Base-by-base conservation (phyloP, 2,888 invertebrate genomes). In the Colostygia pectinataria region DNA sequence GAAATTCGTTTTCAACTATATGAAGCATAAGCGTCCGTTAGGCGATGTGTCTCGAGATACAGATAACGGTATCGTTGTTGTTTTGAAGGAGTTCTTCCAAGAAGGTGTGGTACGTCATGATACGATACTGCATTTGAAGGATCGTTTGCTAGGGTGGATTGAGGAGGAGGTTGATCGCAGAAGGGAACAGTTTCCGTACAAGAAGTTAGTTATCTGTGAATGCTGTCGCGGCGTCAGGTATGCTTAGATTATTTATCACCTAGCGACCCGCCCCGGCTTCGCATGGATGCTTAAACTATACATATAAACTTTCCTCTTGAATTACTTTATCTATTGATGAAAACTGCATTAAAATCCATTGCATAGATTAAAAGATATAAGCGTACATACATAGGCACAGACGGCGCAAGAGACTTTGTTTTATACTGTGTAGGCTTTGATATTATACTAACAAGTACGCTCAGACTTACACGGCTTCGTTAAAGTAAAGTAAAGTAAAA, bases 41-140 rank as follows among this genome's bases (percentile, higher is more conserved):
- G 89, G 89, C 0, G 81, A 84, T 2, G 50, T 76, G 0, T 68
- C 71, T 45, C 51, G 62, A 0, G 69, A 80, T 0, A 65, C 61
- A 0, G 90, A 90, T 43, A 82, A 82, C 23, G 77, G 80, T 1
- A 83, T 90, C n/a, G 46, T 77, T 0, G 64, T 80, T 8, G 73
- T 87, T 1, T 47, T 91, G 5, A 83, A 77, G 51, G 83, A 87
- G 52, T 90, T 90, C 58, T 90, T 90, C 66, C 84, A 86, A 61
- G 82, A 90, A 10, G 90, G 90, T 0, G 58, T 70, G 0, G 69
- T 91, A 2, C 71, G 80, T 4, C 77, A 79, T 46, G 82, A 83
- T 0, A 84, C 83, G 0, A 80, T 90, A 39, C 42, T 86, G 39
- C 24, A 57, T 36, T 64, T 90, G 55, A 89, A 82, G 53, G 70